Percentiles rank a stretch among this genome's conserved stretches.
These are phyloP conservation scores for Albula glossodonta DNA, from an alignment of 2,113 vertebrate genomes.

Conservation along the genomic window DNA sequence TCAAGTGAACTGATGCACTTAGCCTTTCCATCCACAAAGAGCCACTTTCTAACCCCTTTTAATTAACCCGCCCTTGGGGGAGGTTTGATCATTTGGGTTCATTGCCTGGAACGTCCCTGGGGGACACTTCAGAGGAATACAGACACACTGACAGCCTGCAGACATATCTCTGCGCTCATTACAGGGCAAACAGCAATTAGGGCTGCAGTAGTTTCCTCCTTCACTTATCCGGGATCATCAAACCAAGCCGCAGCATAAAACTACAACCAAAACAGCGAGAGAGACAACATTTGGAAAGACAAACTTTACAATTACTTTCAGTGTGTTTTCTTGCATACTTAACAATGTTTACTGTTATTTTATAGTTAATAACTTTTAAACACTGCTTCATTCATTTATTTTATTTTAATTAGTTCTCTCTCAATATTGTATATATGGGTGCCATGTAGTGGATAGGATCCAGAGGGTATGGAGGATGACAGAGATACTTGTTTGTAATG, in stretches of 20 bases:
- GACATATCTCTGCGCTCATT: neutral
- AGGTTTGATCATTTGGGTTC: slow-evolving; percentile 37
- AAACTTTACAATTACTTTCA: no score
- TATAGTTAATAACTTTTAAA: no score
- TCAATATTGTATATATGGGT: no score
- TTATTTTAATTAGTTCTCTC: no score
- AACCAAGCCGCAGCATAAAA: neutral
- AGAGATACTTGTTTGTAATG: no score
- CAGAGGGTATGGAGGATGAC: no score
- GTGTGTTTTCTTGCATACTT: no score
- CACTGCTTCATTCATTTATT: no score
- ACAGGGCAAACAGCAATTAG: neutral
- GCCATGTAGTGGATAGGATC: no score
- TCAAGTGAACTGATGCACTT: slow-evolving; percentile 26
- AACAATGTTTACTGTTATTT: neutral
- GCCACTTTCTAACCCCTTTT: slow-evolving; percentile 29
- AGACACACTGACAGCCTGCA: slow-evolving; percentile 7
- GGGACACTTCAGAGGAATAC: slow-evolving; percentile 13
- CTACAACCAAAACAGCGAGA: neutral
- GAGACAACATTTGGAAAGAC: neutral
- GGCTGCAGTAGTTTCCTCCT: neutral
- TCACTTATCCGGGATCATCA: neutral
- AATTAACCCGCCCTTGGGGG: slow-evolving; percentile 29
- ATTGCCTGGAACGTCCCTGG: slow-evolving; percentile 25
- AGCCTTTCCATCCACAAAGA: slow-evolving; percentile 33